Evolutionary conservation across 2,888 invertebrate species (phyloP).

Genomic region (Criorhina ranunculi): DNA sequence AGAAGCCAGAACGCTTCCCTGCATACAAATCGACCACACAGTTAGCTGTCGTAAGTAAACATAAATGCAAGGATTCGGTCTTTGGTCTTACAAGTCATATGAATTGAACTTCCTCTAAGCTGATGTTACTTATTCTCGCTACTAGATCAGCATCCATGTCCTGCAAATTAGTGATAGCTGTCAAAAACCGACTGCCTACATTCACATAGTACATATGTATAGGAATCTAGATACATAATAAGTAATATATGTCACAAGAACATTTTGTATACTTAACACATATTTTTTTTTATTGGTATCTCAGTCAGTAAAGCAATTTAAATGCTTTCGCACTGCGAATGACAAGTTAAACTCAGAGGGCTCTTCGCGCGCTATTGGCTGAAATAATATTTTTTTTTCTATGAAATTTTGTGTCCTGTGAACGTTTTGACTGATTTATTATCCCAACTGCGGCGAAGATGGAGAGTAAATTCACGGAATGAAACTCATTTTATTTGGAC

Average conservation of each 20-base stretch:
- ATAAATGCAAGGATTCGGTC: too few species aligned
- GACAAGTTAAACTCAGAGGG: conserved; percentile 46
- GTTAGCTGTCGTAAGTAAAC: too few species aligned
- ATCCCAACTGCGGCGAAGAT: conserved; percentile 1
- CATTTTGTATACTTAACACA: conserved; percentile 9
- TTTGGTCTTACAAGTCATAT: too few species aligned
- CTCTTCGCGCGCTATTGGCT: conserved; percentile 26
- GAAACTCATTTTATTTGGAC: conserved; percentile 31
- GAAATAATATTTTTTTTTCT: conserved; percentile 15
- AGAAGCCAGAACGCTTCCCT: too few species aligned
- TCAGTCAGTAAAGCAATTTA: conserved; percentile 3
- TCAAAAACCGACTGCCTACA: conserved; percentile 8
- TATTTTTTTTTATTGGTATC: not conserved
- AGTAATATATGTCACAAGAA: not conserved
- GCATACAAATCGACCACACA: too few species aligned
- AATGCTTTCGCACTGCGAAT: conserved; percentile 39
- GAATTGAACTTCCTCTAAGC: too few species aligned
- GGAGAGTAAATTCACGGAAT: conserved; percentile 7
- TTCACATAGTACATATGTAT: too few species aligned
- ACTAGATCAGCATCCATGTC: too few species aligned
- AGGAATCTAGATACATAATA: too few species aligned
- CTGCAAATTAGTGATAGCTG: conserved; percentile 16
- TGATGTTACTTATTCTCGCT: too few species aligned
- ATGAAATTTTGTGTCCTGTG: conserved; percentile 10
- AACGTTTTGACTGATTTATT: conserved; percentile 58